These are phyloP conservation scores for Dinoponera quadriceps DNA, from an alignment of 1,140 invertebrate species.

Conservation along the genomic window DNA sequence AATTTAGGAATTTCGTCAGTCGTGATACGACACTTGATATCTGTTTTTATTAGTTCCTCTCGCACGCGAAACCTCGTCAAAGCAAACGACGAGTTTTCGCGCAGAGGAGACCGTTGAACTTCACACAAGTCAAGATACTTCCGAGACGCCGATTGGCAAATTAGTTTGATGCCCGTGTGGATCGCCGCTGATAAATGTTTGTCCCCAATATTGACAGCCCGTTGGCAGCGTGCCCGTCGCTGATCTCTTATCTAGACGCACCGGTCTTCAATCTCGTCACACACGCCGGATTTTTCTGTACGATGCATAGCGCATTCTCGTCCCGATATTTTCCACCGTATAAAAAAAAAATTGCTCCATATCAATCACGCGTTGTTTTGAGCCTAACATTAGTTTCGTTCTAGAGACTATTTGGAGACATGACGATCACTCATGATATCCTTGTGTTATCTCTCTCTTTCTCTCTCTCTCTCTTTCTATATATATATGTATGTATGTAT, in stretches of 20 bases:
- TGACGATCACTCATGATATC: no score
- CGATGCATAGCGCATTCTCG: background rate
- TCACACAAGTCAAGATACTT: background rate
- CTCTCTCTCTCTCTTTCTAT: no score
- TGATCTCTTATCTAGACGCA: conserved; percentile 20
- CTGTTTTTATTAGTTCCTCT: no score
- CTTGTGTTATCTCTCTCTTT: no score
- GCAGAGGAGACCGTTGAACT: no score
- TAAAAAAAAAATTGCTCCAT: conserved; percentile 11
- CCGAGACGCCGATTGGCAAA: background rate
- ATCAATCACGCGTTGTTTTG: conserved; percentile 25
- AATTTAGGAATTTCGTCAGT: background rate
- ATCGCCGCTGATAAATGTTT: conserved; percentile 42
- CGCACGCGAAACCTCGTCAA: background rate
- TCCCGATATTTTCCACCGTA: background rate
- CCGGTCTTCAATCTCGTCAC: conserved; percentile 37
- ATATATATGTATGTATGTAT: no score
- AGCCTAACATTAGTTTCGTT: conserved; percentile 30
- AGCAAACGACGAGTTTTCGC: background rate
- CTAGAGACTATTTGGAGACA: conserved; percentile 13
- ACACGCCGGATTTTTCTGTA: conserved; percentile 25
- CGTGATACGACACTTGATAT: background rate
- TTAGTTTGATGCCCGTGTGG: background rate
- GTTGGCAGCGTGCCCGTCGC: conserved; percentile 1
- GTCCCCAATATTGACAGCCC: conserved; percentile 15